Percentiles rank a stretch among this genome's conserved stretches.
These are phyloP conservation scores for Seira ritae DNA, from an alignment of 2,888 invertebrate genomes.

Conservation along the genomic window DNA sequence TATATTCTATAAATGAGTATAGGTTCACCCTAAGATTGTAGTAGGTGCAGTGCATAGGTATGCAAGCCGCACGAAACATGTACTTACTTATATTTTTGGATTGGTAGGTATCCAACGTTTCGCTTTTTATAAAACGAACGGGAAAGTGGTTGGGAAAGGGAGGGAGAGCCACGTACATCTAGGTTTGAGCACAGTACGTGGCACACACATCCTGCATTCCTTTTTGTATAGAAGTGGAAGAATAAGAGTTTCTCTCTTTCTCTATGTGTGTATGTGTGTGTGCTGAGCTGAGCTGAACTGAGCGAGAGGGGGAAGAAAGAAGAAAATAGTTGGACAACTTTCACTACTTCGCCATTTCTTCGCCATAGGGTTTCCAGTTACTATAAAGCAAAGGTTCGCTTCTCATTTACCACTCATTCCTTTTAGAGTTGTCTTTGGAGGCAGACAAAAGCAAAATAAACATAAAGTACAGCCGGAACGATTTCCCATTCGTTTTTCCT, in stretches of 20 bases:
- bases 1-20: no score
- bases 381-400: background rate
- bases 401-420: background rate
- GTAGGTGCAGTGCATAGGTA: slow-evolving; percentile 8
- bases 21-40: background rate
- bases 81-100: background rate
- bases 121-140: background rate
- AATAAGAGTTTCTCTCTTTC: background rate
- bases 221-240: background rate
- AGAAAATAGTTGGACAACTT: slow-evolving; percentile 32
- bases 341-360: slow-evolving; percentile 22
- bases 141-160: background rate
- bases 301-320: background rate
- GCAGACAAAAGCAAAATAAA: background rate
- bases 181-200: background rate
- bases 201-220: background rate
- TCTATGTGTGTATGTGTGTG: background rate
- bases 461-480: slow-evolving; percentile 1
- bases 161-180: background rate
- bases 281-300: no score
- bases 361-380: background rate
- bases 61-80: background rate
- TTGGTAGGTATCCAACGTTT: slow-evolving; percentile 12
- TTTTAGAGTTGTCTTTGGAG: slow-evolving; percentile 6
- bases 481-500: background rate